These are phyloP conservation scores for Antedon mediterranea DNA, from an alignment of 53 echinoderm and acorn worm genomes.

Conservation along the genomic window DNA sequence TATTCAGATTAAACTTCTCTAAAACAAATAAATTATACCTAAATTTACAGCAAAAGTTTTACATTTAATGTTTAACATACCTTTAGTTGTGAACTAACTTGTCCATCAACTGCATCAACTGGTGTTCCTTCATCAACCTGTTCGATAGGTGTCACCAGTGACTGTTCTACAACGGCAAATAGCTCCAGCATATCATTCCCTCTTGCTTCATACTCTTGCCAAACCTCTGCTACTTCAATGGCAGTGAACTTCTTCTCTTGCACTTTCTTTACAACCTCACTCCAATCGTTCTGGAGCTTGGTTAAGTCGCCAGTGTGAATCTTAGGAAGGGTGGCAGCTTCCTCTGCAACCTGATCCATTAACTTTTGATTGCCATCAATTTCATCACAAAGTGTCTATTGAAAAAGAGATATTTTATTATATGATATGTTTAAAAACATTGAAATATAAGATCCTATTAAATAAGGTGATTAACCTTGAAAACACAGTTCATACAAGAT, in stretches of 20 bases:
- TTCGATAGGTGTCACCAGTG: not conserved
- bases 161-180: slow-evolving; percentile 30
- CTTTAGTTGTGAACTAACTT: not conserved
- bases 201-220: slow-evolving; percentile 34
- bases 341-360: not conserved
- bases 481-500: too few species aligned
- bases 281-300: slow-evolving; percentile 23
- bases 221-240: slow-evolving; percentile 22
- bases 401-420: not conserved
- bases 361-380: slow-evolving; percentile 21
- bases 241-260: slow-evolving; percentile 1
- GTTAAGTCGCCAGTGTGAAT: not conserved
- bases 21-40: too few species aligned
- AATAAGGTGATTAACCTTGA: too few species aligned
- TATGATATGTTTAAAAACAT: not conserved
- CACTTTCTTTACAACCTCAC: slow-evolving; percentile 11
- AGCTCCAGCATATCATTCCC: slow-evolving; percentile 17
- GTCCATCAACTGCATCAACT: not conserved
- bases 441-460: too few species aligned
- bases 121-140: not conserved
- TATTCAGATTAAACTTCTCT: too few species aligned
- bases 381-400: slow-evolving; percentile 27
- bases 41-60: too few species aligned
- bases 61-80: not conserved
- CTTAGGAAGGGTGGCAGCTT: not conserved